Base-by-base conservation (phyloP, 2,113 vertebrate species). In the Cyphotilapia sp. region DNA sequence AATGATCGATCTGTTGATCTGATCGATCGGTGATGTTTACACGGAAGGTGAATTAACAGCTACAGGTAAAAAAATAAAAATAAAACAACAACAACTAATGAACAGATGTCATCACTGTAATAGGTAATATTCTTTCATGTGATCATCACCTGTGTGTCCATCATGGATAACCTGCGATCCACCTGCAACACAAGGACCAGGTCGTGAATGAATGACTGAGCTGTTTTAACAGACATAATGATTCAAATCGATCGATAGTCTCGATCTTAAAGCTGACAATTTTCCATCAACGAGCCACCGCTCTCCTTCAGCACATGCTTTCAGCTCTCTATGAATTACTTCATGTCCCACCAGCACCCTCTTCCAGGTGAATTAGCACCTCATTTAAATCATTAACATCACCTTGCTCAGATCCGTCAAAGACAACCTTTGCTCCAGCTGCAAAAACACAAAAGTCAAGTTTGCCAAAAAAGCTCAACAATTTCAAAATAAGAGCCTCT, bases 381-480 rank as follows among this genome's bases (percentile, higher is more conserved):
- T 63, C 13, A 56, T 78, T 17, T 24, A 22, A 69, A 84, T 8
- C 14, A n/a, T 22, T 24, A 19, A 54, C 51, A 2, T 92, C 91
- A 92, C 91, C 93, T 95, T 87, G 87, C 38, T 90, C 7, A 51
- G 40, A 3, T 93, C 94, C 35, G 85, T 82, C 92, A 96, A 4
- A 85, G 95, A 96, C 89, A 94, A 88, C 82, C 92, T 94, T 86
- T 90, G 93, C 2, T 94, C 94, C 92, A 95, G 91, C 95, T 96
- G 95, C 42, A 90, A 88, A 78, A 80, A 86, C 54, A 95, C 85
- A 93, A 19, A 22, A 80, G 40, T 78, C 24, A 0, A 83, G 31
- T 76, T 85, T 47, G 74, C 54, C 27, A 57, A 29, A 56, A 66
- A 27, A 54, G 33, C 12, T 22, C 27, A 33, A 17, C 1, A 56